Evolutionary conservation across 1,140 invertebrate species (phyloP), one percentile per base, ranked within the genome.

Genomic region (Ctenoplectra terminalis): DNA sequence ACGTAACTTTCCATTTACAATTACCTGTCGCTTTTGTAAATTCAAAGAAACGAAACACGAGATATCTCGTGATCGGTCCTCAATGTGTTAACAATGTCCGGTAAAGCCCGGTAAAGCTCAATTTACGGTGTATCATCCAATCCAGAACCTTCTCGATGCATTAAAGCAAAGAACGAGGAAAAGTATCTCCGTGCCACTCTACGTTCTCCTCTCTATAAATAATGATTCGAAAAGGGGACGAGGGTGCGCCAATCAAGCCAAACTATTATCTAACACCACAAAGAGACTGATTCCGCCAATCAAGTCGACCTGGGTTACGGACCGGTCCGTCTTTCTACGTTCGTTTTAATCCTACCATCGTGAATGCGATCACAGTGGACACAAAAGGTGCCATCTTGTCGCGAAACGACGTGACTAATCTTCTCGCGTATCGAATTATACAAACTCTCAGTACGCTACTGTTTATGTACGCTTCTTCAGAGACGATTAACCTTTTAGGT

Each of bases 211-310:
- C 66, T 78, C 67, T 60, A 71, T 48, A 71, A 78, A 78, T 71
- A 78, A 78, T 50, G 43, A 31, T 29, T 61, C 43, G 31, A 50
- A 72, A 79, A 79, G 67, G 13, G 67, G 34, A 61, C 76, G 67
- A 72, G 56, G 67, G n/a, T 79, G 76, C 43, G 17, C 46, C 67
- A 50, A 71, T 79, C 76, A 17, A 31, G 17, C 46, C 37, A 31
- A 82, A 74, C 23, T n/a, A 58, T 81, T 74, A 67, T 58, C 67
- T 34, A 83, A 80, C 81, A 58, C n/a, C 13, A 20, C n/a, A 11
- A 31, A 72, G 56, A 34, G 63, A 4, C 37, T 15, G 23, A 29
- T 48, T 81, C 34, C 26, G 58, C 60, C 69, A 72, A 82, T 84
- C 66, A 43, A 46, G 71, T 26, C 7, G 40, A 56, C 23, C 31